A percentile compares a stretch with the other conserved stretches of the same genome.
Conservation (phyloP, 2,113 vertebrate genomes). For the Anguilla rostrata region DNA sequence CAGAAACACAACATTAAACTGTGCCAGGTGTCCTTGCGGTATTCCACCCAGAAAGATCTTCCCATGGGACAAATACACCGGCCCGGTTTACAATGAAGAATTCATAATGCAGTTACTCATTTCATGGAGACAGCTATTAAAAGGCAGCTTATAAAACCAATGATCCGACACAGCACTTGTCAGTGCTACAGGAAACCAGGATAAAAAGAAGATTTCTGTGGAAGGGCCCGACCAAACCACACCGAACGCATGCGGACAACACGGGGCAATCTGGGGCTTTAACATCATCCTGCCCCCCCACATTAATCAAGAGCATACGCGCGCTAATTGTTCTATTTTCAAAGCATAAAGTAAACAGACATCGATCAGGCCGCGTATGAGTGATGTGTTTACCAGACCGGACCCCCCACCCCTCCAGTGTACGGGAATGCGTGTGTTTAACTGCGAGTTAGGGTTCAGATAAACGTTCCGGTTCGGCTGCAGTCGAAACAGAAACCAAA, state of each 20-base stretch:
- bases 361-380: constrained; percentile 27
- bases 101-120: neutral
- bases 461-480: constrained; percentile 19
- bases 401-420: neutral
- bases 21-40: constrained; percentile 15
- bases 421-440: constrained; percentile 2
- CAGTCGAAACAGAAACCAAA: constrained; percentile 21
- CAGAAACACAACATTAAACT: constrained; percentile 15
- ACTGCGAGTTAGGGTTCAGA: constrained; percentile 26
- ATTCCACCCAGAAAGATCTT: neutral
- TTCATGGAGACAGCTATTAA: constrained; percentile 7
- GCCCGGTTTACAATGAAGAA: neutral
- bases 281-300: constrained; percentile 20
- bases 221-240: neutral
- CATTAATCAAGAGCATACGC: constrained; percentile 17
- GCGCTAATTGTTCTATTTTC: constrained; percentile 28
- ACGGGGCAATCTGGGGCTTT: constrained; percentile 6
- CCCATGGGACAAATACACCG: neutral
- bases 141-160: neutral
- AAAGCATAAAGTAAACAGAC: constrained; percentile 30
- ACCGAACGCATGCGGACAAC: neutral
- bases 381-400: constrained; percentile 30
- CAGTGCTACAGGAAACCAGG: neutral
- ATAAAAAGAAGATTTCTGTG: constrained; percentile 6
- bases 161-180: neutral